These are phyloP conservation scores for Euzophera pinguis DNA, from an alignment of 2,888 invertebrate genomes.

Conservation along the genomic window DNA sequence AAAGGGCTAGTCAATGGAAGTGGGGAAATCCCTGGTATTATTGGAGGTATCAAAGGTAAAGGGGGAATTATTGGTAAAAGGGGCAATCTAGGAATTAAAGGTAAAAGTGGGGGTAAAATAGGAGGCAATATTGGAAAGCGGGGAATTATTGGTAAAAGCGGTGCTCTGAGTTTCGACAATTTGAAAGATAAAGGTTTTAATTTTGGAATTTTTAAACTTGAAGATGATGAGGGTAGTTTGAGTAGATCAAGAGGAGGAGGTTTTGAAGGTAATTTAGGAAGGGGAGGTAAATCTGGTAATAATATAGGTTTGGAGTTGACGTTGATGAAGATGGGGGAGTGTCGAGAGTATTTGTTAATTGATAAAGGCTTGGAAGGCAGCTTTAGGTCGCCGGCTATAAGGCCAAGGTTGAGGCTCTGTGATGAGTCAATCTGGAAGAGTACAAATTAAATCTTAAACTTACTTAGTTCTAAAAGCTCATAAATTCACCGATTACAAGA, in stretches of 20 bases:
- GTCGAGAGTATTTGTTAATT: constrained; percentile 38
- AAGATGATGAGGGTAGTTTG: constrained; percentile 24
- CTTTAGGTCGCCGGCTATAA: constrained; percentile 45
- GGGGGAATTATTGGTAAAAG: constrained; percentile 27
- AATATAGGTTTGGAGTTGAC: constrained; percentile 28
- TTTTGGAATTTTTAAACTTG: constrained; percentile 23
- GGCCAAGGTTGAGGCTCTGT: constrained; percentile 35
- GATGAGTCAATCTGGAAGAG: constrained; percentile 36
- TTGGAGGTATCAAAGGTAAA: constrained; percentile 19
- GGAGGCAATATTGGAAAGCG: constrained; percentile 15
- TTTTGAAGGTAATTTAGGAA: constrained; percentile 23
- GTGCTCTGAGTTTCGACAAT: constrained; percentile 21
- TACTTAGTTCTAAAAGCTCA: neutral
- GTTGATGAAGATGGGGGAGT: constrained; percentile 47
- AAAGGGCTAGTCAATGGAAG: constrained; percentile 23
- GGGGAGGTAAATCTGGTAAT: constrained; percentile 23
- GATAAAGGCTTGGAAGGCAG: constrained; percentile 35
- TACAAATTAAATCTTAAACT: neutral
- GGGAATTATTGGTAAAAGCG: constrained; percentile 17
- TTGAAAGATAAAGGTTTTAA: constrained; percentile 20
- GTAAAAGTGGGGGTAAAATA: constrained; percentile 12
- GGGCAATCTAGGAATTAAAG: constrained; percentile 24
- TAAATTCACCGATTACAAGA: too few relatives aligned
- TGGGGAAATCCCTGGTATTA: constrained; percentile 27
- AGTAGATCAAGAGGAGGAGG: constrained; percentile 21